Conservation (phyloP, 2,113 vertebrate species). For the Datnioides undecimradiatus region DNA sequence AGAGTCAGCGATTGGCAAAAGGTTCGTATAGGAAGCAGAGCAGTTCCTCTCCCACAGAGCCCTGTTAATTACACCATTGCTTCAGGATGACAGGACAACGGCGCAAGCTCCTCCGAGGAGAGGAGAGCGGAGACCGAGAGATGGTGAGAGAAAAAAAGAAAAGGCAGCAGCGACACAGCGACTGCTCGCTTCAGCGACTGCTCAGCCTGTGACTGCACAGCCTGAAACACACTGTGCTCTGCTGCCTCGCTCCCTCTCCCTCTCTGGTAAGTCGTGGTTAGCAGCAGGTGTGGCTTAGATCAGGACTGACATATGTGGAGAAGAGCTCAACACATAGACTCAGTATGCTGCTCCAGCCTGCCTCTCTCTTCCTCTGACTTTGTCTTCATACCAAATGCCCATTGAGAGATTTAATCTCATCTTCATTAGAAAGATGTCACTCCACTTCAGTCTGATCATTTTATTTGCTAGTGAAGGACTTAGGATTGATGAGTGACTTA, state of each 20-base stretch:
- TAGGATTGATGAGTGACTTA: not conserved
- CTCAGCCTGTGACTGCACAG: slow-evolving; percentile 74
- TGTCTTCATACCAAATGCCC: not conserved
- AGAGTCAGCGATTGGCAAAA: slow-evolving; percentile 25
- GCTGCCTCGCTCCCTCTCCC: slow-evolving; percentile 41
- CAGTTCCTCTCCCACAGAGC: slow-evolving; percentile 58
- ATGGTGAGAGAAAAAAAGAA: slow-evolving; percentile 5
- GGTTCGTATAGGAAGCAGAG: slow-evolving; percentile 22
- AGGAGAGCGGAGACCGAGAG: slow-evolving; percentile 51
- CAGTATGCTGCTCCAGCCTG: slow-evolving; percentile 43
- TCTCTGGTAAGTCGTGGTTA: slow-evolving; percentile 51
- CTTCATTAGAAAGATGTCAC: not conserved
- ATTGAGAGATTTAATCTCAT: not conserved
- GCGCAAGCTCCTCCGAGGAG: slow-evolving; percentile 62
- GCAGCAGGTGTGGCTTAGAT: slow-evolving; percentile 88
- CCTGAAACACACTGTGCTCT: slow-evolving; percentile 68
- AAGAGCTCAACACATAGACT: slow-evolving; percentile 68
- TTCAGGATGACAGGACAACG: slow-evolving; percentile 34
- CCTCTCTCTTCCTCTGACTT: slow-evolving; percentile 4
- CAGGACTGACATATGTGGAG: slow-evolving; percentile 85
- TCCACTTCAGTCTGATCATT: not conserved
- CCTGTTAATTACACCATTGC: slow-evolving; percentile 77
- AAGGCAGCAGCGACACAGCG: slow-evolving; percentile 55
- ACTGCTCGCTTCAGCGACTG: slow-evolving; percentile 53
- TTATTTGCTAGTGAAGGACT: not conserved